Evolutionary conservation across 2,797 vertebrate species (phyloP).

Genomic region (Muraenolepis orangiensis): DNA sequence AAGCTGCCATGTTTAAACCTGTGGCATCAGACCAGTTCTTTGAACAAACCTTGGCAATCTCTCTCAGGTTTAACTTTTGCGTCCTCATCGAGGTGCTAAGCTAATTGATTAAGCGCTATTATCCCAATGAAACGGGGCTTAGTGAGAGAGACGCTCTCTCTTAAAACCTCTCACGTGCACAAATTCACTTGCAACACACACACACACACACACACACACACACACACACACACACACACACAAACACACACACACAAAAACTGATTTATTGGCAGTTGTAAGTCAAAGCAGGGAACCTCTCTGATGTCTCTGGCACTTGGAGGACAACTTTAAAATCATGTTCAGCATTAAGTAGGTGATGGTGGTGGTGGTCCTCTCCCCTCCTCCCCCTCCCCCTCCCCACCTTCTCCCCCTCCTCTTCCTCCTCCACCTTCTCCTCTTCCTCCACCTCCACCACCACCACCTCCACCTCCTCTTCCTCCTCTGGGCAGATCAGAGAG

Average conservation of each 20-base stretch:
- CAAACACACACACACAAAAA: background rate
- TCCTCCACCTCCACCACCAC: no score
- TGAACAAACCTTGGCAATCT: conserved; percentile 18
- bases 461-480: no score
- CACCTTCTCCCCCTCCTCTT: no score
- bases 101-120: conserved; percentile 45
- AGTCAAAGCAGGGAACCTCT: conserved; percentile 38
- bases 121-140: conserved; percentile 35
- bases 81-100: conserved; percentile 45
- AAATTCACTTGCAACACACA: conserved; percentile 14
- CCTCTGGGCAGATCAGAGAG: no score
- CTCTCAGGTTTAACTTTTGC: conserved; percentile 27
- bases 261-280: conserved; percentile 9
- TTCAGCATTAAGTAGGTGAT: conserved; percentile 41
- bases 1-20: conserved; percentile 2
- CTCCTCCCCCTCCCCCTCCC: conserved; percentile 37
- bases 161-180: conserved; percentile 10
- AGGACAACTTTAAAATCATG: conserved; percentile 59
- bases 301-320: conserved; percentile 52
- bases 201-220: background rate
- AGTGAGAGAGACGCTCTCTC: conserved; percentile 7
- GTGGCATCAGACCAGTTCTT: background rate
- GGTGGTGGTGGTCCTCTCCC: conserved; percentile 42
- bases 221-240: conserved; percentile 17
- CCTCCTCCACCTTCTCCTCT: no score